phyloP scores from a whole-genome alignment of 2,797 vertebrate genomes.

The Tadarida brasiliensis region DNA sequence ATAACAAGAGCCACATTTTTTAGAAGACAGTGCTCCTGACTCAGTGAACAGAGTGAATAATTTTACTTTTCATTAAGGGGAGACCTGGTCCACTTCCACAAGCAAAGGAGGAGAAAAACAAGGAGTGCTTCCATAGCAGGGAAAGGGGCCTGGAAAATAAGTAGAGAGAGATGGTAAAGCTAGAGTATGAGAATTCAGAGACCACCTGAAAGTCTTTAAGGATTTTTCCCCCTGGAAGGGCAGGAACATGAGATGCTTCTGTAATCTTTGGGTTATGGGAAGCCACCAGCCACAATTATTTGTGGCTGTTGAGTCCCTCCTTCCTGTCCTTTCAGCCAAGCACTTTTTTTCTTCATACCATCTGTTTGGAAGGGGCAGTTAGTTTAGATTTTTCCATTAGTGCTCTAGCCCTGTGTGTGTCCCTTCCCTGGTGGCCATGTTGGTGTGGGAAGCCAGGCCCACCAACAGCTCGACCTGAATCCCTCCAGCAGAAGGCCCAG shows the following conservation, averaged over 20 bases:
- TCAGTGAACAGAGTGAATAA: not conserved
- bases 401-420: not conserved
- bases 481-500: slow-evolving; percentile 50
- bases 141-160: not conserved
- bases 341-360: not conserved
- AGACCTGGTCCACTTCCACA: not conserved
- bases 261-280: not conserved
- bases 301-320: not conserved
- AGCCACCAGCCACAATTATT: not conserved
- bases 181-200: not conserved
- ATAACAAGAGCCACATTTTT: not conserved
- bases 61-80: not conserved
- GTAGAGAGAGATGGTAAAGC: not conserved
- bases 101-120: not conserved
- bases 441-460: not conserved
- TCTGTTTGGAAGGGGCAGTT: not conserved
- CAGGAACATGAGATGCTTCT: not conserved
- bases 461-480: not conserved
- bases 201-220: not conserved
- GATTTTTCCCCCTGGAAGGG: not conserved
- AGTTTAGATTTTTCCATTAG: not conserved
- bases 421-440: not conserved
- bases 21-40: not conserved
- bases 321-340: not conserved
- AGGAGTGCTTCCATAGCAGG: not conserved